Conservation (phyloP, 2,797 vertebrate genomes). For the Tympanoctomys barrerae region DNA sequence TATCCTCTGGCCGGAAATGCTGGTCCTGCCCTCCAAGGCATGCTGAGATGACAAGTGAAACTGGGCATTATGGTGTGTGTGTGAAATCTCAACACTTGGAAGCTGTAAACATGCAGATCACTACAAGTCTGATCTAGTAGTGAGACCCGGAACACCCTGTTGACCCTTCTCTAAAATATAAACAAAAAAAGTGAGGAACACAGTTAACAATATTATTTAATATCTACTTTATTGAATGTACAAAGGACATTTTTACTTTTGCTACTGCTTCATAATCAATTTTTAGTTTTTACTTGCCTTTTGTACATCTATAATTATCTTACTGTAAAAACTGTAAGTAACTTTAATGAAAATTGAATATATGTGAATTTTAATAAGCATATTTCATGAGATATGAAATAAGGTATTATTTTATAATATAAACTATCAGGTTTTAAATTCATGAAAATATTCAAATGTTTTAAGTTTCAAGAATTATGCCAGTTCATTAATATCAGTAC, state of each 20-base stretch:
- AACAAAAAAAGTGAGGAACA: too few relatives aligned
- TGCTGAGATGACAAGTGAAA: too few relatives aligned
- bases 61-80: too few relatives aligned
- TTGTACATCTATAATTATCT: background rate
- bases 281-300: background rate
- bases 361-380: background rate
- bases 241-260: background rate
- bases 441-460: too few relatives aligned
- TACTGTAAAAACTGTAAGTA: background rate
- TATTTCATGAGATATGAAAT: background rate
- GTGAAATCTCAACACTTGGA: too few relatives aligned
- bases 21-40: too few relatives aligned
- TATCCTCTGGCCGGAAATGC: too few relatives aligned
- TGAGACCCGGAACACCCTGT: too few relatives aligned
- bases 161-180: too few relatives aligned
- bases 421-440: background rate
- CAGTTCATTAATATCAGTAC: background rate
- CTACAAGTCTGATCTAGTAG: too few relatives aligned
- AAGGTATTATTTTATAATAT: background rate
- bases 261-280: background rate
- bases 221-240: accelerated
- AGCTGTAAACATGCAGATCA: too few relatives aligned
- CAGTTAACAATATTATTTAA: background rate
- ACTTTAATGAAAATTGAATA: background rate
- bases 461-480: background rate